Evolutionary conservation across 2,888 invertebrate species (phyloP), one percentile per base, ranked within the genome.

Genomic region (Blastobasis adustella): DNA sequence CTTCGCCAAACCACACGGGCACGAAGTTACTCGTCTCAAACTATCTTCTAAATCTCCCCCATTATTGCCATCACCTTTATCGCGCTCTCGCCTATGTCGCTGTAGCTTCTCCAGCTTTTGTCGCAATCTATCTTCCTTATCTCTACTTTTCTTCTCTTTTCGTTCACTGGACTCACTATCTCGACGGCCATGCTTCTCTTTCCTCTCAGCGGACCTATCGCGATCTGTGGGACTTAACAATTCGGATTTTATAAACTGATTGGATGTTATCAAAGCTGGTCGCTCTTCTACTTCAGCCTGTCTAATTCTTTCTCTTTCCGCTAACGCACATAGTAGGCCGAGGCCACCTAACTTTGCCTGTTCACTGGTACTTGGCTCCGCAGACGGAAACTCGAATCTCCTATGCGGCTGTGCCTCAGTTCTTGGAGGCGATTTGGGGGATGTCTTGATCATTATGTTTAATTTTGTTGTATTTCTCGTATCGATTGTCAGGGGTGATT

Each of bases 241-340:
- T 57, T 86, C 85, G 49, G 75, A 79, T 63, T 84, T 86, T 44
- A 86, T 81, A 54, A 79, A 83, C 6, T 80, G 76, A 58, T 74
- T 74, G 58, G 79, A 81, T 38, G 77, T 60, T 43, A 68, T 61
- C 10, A 73, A 58, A 10, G 75, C 64, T 47, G 84, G 79, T 46
- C 69, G 76, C 46, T 88, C 89, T 1, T 77, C 89, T 1, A 91
- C 93, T 73, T 95, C 95, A 23, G 23, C 23, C 67, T 95, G 95
- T 84, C 93, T 91, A 58, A 95, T 93, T 59, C 95, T 90, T 69
- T 96, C 95, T 23, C 23, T 23, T 69, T 96, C 96, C 0, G 96
- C 96, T 54, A 96, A 82, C 6, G 95, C 95, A 73, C 96, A 96
- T 37, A 96, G 78, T 40, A 96, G 76, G 50, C 94, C 94, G 10